phyloP scores from a whole-genome alignment of 2,113 vertebrate species.

The Rhizomys pruinosus region DNA sequence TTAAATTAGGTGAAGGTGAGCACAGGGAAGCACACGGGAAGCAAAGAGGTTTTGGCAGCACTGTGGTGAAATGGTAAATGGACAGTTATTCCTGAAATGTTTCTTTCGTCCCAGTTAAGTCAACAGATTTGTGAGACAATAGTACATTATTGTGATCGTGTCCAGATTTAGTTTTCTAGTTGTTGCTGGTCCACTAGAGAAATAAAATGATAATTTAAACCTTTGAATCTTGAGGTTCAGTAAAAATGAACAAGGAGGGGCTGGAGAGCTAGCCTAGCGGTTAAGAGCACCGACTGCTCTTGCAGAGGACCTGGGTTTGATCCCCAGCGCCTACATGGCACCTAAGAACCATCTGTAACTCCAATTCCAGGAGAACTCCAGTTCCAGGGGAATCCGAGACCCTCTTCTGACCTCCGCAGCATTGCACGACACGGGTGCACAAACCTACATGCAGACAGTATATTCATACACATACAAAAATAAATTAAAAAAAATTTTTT shows the following conservation, averaged over 20 bases:
- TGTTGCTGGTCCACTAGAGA: conserved; percentile 60
- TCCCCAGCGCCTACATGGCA: too few species aligned
- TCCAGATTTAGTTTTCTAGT: conserved; percentile 62
- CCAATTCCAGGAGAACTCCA: too few species aligned
- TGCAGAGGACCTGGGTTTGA: too few species aligned
- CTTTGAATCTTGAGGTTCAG: conserved; percentile 19
- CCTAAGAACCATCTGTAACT: too few species aligned
- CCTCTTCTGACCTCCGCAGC: too few species aligned
- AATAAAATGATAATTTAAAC: conserved; percentile 53
- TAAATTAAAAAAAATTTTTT: too few species aligned
- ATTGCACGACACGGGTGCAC: too few species aligned
- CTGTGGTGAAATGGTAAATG: conserved; percentile 12
- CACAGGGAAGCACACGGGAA: conserved; percentile 13
- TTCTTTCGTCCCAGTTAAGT: neutral
- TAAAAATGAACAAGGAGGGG: conserved; percentile 61
- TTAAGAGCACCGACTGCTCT: too few species aligned
- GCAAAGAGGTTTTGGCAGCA: neutral
- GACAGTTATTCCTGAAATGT: conserved; percentile 62
- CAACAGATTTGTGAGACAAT: conserved; percentile 48
- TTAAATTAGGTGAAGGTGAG: neutral
- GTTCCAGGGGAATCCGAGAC: too few species aligned
- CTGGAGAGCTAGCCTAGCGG: too few species aligned
- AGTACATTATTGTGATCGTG: conserved; percentile 51
- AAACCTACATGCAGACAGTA: too few species aligned
- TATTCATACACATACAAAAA: too few species aligned